Conservation (phyloP, 1,140 invertebrate species). For the Calephelis nemesis region DNA sequence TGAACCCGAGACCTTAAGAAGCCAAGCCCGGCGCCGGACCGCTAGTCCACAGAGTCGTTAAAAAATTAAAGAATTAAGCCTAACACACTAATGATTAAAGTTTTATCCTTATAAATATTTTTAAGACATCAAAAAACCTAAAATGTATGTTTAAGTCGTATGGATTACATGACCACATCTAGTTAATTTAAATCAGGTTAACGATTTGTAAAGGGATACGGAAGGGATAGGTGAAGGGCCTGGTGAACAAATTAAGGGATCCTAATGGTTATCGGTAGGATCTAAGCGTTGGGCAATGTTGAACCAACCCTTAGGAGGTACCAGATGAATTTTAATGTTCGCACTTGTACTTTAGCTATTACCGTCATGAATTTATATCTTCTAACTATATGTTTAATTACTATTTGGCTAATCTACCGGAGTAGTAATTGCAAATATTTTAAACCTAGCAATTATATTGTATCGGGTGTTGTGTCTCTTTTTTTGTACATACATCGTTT, state of each 20-base stretch:
- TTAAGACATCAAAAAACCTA: too few relatives aligned
- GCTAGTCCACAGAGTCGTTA: too few relatives aligned
- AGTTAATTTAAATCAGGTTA: slow-evolving; percentile 43
- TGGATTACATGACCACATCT: slow-evolving; percentile 31
- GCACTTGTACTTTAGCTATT: slow-evolving; percentile 20
- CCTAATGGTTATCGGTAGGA: slow-evolving; percentile 71
- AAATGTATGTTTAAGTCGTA: background rate
- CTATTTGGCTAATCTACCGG: background rate
- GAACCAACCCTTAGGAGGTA: slow-evolving; percentile 50
- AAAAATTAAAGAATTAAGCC: too few relatives aligned
- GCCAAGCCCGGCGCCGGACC: too few relatives aligned
- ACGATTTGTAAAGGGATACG: slow-evolving; percentile 73
- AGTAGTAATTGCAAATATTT: too few relatives aligned
- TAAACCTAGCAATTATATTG: too few relatives aligned
- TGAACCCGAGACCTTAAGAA: too few relatives aligned
- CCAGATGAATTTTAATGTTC: slow-evolving; percentile 72
- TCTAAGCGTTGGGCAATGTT: slow-evolving; percentile 46
- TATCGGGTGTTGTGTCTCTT: too few relatives aligned
- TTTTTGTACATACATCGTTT: too few relatives aligned
- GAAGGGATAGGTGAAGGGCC: slow-evolving; percentile 72
- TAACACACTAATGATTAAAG: too few relatives aligned
- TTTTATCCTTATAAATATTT: too few relatives aligned
- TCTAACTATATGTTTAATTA: slow-evolving; percentile 5
- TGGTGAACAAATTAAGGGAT: slow-evolving; percentile 70
- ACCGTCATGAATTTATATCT: slow-evolving; percentile 33